Evolutionary conservation across 2,797 vertebrate species (phyloP).

Genomic region (Acanthurus lineatus): DNA sequence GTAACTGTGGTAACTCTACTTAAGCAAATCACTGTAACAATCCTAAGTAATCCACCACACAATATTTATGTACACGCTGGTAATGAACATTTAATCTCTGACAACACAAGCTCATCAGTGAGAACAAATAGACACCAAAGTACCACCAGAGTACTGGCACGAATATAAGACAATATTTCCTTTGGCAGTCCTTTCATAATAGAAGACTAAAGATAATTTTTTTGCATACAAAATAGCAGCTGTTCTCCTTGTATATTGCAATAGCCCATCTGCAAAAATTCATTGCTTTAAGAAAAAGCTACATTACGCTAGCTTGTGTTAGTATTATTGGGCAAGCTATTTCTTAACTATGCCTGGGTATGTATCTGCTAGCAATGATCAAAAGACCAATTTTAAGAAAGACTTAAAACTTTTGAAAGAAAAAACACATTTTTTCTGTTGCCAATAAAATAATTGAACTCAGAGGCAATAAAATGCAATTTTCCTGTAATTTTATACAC

Average conservation of each 20-base stretch:
- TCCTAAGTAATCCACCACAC: conserved; percentile 48
- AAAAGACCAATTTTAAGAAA: neutral
- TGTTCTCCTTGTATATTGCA: neutral
- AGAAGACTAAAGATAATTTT: neutral
- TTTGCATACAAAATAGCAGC: neutral
- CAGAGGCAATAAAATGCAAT: neutral
- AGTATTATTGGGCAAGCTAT: neutral
- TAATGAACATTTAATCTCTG: conserved; percentile 60
- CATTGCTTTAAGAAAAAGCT: neutral
- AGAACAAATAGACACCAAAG: conserved; percentile 54
- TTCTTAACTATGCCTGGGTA: neutral
- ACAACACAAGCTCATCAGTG: conserved; percentile 61
- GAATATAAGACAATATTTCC: conserved; percentile 52
- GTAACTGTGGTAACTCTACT: neutral
- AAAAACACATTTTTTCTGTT: neutral
- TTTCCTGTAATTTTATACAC: neutral
- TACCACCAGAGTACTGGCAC: conserved; percentile 52
- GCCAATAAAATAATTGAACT: neutral
- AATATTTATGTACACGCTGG: conserved; percentile 50
- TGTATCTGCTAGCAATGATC: neutral
- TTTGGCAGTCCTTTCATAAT: neutral
- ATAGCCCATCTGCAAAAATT: neutral
- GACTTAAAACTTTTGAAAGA: neutral
- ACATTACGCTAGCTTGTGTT: conserved; percentile 1
- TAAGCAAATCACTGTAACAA: conserved; percentile 27